These are phyloP conservation scores for Xanthia togata DNA, from an alignment of 2,888 invertebrate genomes.

Conservation along the genomic window DNA sequence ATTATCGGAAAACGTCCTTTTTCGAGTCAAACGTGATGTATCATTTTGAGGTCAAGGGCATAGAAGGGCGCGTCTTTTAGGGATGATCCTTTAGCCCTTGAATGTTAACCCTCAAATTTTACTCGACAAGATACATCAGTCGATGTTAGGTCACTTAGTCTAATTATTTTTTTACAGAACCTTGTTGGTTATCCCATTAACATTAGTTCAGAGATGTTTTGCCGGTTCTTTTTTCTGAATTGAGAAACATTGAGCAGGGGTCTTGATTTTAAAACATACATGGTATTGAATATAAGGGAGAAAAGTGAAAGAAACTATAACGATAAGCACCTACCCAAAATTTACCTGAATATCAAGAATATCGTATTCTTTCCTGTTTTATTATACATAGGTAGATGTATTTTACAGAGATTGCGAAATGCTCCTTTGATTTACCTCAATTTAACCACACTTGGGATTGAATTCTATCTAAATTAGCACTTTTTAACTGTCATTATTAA, in stretches of 20 bases:
- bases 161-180: not conserved
- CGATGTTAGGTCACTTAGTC: not conserved
- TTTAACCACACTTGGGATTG: not conserved
- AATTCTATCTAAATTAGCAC: constrained; percentile 6
- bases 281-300: no score
- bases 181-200: no score
- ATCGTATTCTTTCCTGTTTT: no score
- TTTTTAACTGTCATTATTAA: not conserved
- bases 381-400: no score
- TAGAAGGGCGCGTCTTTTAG: constrained; percentile 38
- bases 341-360: no score
- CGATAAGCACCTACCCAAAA: no score
- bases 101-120: not conserved
- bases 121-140: not conserved
- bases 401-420: no score
- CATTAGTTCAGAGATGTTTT: no score
- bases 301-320: no score
- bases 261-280: no score
- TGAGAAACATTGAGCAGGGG: no score
- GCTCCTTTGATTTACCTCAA: not conserved
- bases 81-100: constrained; percentile 15
- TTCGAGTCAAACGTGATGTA: constrained; percentile 14
- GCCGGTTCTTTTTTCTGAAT: no score
- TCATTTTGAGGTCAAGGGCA: constrained; percentile 50
- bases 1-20: constrained; percentile 39